Percentiles rank a stretch among this genome's conserved stretches.
phyloP scores from a whole-genome alignment of 30 jellyfish, hydroid and myxozoan genomes.

The Haliclystus octoradiatus region DNA sequence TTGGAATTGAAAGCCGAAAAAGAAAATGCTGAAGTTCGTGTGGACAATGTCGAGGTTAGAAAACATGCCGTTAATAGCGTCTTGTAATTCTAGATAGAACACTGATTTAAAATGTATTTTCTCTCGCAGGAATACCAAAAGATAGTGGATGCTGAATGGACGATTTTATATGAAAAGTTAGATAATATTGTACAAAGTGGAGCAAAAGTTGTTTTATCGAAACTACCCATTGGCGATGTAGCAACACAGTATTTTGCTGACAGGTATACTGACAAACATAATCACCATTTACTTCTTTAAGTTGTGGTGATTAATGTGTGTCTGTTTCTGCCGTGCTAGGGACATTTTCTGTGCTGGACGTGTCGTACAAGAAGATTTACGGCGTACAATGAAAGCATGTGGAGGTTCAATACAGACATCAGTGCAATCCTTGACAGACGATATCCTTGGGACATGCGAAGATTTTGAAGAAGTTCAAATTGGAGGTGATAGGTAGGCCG shows the following conservation, averaged over 20 bases:
- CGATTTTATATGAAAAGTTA: conserved; percentile 78
- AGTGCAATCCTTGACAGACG: conserved; percentile 50
- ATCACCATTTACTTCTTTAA: background rate
- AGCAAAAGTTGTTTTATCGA: conserved; percentile 97
- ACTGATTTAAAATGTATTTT: conserved; percentile 5
- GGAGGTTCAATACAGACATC: conserved; percentile 98
- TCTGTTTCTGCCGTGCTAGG: no score
- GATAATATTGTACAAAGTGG: conserved; percentile 94
- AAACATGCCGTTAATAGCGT: background rate
- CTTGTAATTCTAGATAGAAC: conserved; percentile 2
- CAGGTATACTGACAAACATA: conserved; percentile 19
- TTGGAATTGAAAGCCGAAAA: conserved; percentile 95
- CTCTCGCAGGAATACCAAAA: conserved; percentile 83
- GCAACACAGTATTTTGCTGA: conserved; percentile 99
- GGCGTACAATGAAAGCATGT: conserved; percentile 95
- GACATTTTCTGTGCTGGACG: conserved; percentile 98
- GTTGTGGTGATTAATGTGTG: background rate
- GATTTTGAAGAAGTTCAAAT: conserved; percentile 96
- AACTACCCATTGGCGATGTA: conserved; percentile 97
- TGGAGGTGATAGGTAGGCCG: conserved; percentile 94
- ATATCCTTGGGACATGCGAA: conserved; percentile 82
- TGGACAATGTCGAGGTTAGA: conserved; percentile 91
- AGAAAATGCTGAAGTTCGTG: conserved; percentile 98
- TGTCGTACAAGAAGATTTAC: conserved; percentile 81
- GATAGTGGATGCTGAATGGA: conserved; percentile 99